Evolutionary conservation across 23 tunicate genomes (phyloP).

Genomic region (Diplosoma virens): DNA sequence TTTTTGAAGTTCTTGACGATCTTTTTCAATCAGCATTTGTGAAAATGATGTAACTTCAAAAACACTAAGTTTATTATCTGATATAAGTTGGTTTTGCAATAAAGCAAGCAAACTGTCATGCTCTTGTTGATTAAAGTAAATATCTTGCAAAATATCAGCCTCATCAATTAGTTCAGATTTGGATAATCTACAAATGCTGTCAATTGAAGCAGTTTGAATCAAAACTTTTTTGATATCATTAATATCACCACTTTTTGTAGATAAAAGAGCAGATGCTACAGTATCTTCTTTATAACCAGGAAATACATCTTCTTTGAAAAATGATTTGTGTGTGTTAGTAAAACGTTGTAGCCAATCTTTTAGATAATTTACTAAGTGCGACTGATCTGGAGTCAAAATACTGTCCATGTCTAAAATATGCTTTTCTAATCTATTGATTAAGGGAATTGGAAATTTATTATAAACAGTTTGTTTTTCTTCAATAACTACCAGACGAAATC

Average conservation of each 20-base stretch:
- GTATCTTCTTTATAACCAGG: conserved; percentile 59
- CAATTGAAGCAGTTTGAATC: conserved; percentile 54
- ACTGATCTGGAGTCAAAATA: conserved; percentile 14
- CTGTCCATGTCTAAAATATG: conserved; percentile 37
- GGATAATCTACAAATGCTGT: conserved; percentile 48
- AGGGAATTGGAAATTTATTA: conserved; percentile 44
- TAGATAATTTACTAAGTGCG: background rate
- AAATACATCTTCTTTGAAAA: conserved; percentile 47
- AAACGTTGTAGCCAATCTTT: conserved; percentile 26
- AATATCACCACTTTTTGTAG: background rate
- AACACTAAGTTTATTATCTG: background rate
- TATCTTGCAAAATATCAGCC: conserved; percentile 10
- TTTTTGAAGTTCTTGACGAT: conserved; percentile 23
- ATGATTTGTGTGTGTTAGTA: background rate
- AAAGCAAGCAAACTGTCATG: conserved; percentile 35
- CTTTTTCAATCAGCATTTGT: conserved; percentile 33
- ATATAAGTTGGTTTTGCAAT: background rate
- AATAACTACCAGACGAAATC: conserved; percentile 44
- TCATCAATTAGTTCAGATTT: conserved; percentile 34
- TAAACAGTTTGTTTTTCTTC: conserved; percentile 53
- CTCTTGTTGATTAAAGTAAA: conserved; percentile 33
- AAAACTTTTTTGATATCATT: conserved; percentile 7
- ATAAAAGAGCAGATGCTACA: conserved; percentile 47
- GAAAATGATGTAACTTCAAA: conserved; percentile 50
- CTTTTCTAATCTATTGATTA: conserved; percentile 61